These are phyloP conservation scores for Microcebus tavaratra DNA, from an alignment of 2,113 vertebrate species.

Conservation along the genomic window DNA sequence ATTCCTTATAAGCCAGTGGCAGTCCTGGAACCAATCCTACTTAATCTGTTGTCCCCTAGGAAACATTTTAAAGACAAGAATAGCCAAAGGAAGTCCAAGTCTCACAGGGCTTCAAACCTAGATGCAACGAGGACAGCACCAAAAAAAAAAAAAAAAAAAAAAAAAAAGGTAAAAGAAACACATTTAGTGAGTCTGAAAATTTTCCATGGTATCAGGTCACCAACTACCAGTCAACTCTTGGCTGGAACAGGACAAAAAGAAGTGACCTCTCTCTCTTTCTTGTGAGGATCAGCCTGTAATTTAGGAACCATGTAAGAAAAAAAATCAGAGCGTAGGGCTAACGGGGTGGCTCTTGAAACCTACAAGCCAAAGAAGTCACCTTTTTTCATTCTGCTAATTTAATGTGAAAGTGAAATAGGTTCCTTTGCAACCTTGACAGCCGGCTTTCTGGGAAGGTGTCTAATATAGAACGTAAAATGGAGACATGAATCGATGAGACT, in stretches of 20 bases:
- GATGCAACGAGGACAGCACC: neutral
- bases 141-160: no score
- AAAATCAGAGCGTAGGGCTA: neutral
- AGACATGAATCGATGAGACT: conserved; percentile 67
- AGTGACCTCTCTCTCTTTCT: neutral
- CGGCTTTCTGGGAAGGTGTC: conserved; percentile 67
- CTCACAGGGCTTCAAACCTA: neutral
- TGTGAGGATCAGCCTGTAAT: neutral
- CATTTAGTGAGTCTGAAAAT: neutral
- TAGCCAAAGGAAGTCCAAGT: neutral
- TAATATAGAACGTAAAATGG: conserved; percentile 62
- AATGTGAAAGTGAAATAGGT: conserved; percentile 44
- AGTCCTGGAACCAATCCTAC: neutral
- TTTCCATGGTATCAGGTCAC: neutral
- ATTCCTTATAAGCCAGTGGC: neutral
- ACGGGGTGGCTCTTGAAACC: neutral
- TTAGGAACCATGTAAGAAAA: neutral
- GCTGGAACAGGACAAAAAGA: neutral
- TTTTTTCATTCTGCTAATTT: conserved; percentile 56
- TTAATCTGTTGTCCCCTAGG: neutral
- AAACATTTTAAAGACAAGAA: neutral
- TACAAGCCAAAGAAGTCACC: neutral
- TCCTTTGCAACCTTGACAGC: conserved; percentile 56
- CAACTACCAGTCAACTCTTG: neutral
- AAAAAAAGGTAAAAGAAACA: neutral